These are phyloP conservation scores for Radopholus similis DNA, from an alignment of 1,140 invertebrate genomes.

Conservation along the genomic window DNA sequence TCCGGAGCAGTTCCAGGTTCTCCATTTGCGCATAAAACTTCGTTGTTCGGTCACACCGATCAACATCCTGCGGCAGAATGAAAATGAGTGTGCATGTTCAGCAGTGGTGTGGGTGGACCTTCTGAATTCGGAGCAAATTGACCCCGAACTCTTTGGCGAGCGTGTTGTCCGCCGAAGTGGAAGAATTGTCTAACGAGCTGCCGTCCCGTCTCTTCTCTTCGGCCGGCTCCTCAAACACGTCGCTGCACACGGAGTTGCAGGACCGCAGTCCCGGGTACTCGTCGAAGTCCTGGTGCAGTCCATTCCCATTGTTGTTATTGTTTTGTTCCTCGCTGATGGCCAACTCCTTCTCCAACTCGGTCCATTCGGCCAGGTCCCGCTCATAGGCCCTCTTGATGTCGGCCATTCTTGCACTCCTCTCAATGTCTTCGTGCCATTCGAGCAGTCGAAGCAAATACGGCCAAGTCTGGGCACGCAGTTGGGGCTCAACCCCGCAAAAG, in stretches of 20 bases:
- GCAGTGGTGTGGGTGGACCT: background rate
- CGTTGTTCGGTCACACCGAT: slow-evolving; percentile 83
- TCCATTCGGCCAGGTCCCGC: slow-evolving; percentile 81
- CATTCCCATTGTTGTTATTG: too few species aligned
- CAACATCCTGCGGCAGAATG: background rate
- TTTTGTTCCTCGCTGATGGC: slow-evolving; percentile 11
- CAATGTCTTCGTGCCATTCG: slow-evolving; percentile 71
- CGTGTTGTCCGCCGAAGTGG: slow-evolving; percentile 8
- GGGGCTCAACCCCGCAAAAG: slow-evolving; percentile 76
- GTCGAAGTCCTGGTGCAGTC: too few species aligned
- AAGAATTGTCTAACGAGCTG: background rate
- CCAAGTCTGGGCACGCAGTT: slow-evolving; percentile 69
- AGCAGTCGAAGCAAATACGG: slow-evolving; percentile 79
- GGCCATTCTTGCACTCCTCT: slow-evolving; percentile 66
- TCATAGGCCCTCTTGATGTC: slow-evolving; percentile 71
- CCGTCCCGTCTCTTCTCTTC: background rate
- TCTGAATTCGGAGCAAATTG: slow-evolving; percentile 11
- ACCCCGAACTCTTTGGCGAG: slow-evolving; percentile 3
- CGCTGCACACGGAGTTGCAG: slow-evolving; percentile 49
- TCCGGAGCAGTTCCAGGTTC: slow-evolving; percentile 86
- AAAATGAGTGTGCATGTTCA: background rate
- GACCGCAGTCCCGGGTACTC: too few species aligned
- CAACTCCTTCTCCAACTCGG: slow-evolving; percentile 74
- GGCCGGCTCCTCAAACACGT: slow-evolving; percentile 52
- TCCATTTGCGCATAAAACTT: slow-evolving; percentile 77